Percentiles rank a stretch among this genome's conserved stretches.
Conservation (phyloP, 2,888 invertebrate genomes). For the Blera fallax region DNA sequence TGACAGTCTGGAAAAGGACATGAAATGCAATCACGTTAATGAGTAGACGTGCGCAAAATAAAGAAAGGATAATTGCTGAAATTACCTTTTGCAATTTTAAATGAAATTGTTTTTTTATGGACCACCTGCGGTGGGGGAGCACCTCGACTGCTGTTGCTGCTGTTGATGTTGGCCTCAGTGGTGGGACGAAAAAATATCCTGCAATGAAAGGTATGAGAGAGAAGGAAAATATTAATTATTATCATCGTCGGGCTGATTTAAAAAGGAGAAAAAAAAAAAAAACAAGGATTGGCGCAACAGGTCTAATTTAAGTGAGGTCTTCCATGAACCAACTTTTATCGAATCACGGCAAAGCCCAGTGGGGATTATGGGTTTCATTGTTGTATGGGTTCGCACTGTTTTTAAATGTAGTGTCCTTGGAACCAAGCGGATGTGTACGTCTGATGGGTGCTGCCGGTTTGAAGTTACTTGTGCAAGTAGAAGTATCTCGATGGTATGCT, state of each 20-base stretch:
- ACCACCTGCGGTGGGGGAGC: constrained; percentile 71
- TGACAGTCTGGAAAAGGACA: constrained; percentile 76
- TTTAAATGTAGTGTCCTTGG: too few relatives aligned
- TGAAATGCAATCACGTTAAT: not conserved
- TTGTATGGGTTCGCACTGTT: too few relatives aligned
- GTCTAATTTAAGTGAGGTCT: too few relatives aligned
- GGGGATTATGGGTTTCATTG: too few relatives aligned
- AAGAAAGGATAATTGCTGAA: not conserved
- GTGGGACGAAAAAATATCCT: constrained; percentile 76
- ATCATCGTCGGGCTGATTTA: not conserved
- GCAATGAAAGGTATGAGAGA: constrained; percentile 40
- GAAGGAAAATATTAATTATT: not conserved
- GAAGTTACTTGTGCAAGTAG: too few relatives aligned
- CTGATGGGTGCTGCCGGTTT: too few relatives aligned
- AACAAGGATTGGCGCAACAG: too few relatives aligned
- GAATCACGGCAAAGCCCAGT: too few relatives aligned
- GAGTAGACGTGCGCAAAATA: not conserved
- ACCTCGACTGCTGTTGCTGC: constrained; percentile 52
- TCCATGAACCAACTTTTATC: too few relatives aligned
- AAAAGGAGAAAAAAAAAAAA: not conserved
- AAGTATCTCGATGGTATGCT: too few relatives aligned
- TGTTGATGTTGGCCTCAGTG: constrained; percentile 58
- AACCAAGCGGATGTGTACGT: too few relatives aligned
- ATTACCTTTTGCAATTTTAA: constrained; percentile 76
- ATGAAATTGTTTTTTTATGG: constrained; percentile 75